Evolutionary conservation across 2,113 vertebrate species (phyloP).

Genomic region (Pseudolaguvia tuberculata): DNA sequence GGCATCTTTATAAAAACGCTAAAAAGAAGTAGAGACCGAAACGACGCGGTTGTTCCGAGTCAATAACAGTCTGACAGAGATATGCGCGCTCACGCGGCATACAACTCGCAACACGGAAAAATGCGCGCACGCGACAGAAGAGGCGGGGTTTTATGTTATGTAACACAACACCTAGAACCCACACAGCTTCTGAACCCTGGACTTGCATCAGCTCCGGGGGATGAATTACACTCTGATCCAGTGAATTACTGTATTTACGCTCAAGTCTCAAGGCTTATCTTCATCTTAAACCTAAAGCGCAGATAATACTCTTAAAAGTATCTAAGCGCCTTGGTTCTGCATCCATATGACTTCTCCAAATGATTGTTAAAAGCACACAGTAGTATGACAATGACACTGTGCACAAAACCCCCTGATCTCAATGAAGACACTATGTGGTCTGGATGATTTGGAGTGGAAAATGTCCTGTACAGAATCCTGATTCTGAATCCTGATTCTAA

Average conservation of each 20-base stretch:
- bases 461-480: too few relatives aligned
- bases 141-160: conserved; percentile 49
- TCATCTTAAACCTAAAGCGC: background rate
- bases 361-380: too few relatives aligned
- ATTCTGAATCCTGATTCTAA: too few relatives aligned
- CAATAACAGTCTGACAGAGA: background rate
- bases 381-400: too few relatives aligned
- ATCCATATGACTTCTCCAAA: too few relatives aligned
- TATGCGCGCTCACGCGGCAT: conserved; percentile 8
- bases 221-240: background rate
- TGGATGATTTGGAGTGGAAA: too few relatives aligned
- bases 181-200: conserved; percentile 2
- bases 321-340: too few relatives aligned
- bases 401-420: too few relatives aligned
- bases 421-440: too few relatives aligned
- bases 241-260: background rate
- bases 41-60: background rate
- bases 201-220: background rate
- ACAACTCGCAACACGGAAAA: conserved; percentile 23
- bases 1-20: conserved; percentile 77
- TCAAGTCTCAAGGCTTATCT: background rate
- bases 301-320: too few relatives aligned
- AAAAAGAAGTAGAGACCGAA: conserved; percentile 38
- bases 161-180: conserved; percentile 66
- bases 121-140: conserved; percentile 12